These are phyloP conservation scores for Drosophila pallidifrons DNA, from an alignment of 1,140 invertebrate genomes.

Conservation along the genomic window DNA sequence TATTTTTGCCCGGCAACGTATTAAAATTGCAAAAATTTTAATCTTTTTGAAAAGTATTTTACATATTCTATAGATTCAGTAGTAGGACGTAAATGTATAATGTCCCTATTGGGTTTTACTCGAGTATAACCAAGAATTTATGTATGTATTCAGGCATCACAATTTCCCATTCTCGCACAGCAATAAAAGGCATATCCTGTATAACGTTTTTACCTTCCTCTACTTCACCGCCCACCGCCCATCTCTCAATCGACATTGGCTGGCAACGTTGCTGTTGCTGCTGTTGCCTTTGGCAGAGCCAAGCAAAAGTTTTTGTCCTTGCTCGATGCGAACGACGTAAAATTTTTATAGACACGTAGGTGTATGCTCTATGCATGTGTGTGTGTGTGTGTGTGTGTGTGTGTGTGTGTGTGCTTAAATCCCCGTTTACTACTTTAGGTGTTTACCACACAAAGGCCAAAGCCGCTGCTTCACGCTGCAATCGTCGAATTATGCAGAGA, in stretches of 20 bases:
- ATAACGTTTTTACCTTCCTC: conserved; percentile 56
- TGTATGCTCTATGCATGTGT: conserved; percentile 24
- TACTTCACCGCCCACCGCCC: background rate
- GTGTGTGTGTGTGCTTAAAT: conserved; percentile 70
- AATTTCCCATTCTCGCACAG: conserved; percentile 70
- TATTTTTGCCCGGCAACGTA: conserved; percentile 40
- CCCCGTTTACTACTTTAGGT: conserved; percentile 83
- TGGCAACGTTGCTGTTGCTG: conserved; percentile 12
- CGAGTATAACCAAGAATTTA: conserved; percentile 69
- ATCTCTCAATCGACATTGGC: conserved; percentile 23
- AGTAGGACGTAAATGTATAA: conserved; percentile 45
- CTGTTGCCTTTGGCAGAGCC: conserved; percentile 45
- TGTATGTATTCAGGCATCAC: conserved; percentile 77
- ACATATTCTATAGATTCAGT: conserved; percentile 77
- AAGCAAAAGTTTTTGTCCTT: conserved; percentile 78
- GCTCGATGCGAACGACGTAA: conserved; percentile 65
- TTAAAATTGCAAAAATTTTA: conserved; percentile 83
- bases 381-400: conserved; percentile 20
- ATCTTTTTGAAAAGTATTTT: conserved; percentile 78
- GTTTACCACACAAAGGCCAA: conserved; percentile 79
- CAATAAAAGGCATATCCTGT: conserved; percentile 82
- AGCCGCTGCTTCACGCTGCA: conserved; percentile 56
- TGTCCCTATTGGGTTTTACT: conserved; percentile 74
- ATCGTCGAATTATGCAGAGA: conserved; percentile 80
- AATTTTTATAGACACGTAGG: conserved; percentile 83